Conservation (phyloP, 1,140 invertebrate genomes). For the Drosophila murphyi region DNA sequence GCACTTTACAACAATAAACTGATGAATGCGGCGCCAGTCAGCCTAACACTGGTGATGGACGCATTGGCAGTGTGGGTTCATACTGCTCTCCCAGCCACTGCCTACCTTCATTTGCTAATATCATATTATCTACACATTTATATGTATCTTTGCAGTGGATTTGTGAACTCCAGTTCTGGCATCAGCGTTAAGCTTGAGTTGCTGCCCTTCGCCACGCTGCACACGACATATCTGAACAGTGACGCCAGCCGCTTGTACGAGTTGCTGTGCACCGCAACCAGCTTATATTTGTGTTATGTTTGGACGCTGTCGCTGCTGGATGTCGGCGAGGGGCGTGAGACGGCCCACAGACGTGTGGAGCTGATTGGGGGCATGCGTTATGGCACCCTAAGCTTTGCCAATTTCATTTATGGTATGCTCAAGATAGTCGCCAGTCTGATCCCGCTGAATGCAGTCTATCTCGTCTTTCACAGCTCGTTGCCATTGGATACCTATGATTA, state of each 20-base stretch:
- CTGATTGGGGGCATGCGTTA: conserved; percentile 50
- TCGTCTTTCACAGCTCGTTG: conserved; percentile 7
- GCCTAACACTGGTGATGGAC: conserved; percentile 46
- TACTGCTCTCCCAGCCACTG: neutral
- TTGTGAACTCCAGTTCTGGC: conserved; percentile 11
- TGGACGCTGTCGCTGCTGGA: conserved; percentile 50
- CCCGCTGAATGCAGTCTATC: conserved; percentile 19
- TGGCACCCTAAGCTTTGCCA: conserved; percentile 15
- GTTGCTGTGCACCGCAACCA: neutral
- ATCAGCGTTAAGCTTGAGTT: conserved; percentile 42
- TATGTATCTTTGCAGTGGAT: conserved; percentile 32
- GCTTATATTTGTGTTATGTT: conserved; percentile 46
- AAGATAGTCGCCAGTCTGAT: conserved; percentile 6
- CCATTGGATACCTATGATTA: conserved; percentile 14
- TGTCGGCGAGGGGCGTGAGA: conserved; percentile 6
- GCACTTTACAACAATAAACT: conserved; percentile 41
- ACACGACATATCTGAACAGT: conserved; percentile 5
- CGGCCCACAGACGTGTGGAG: conserved; percentile 46
- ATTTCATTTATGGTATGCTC: conserved; percentile 39
- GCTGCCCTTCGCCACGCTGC: conserved; percentile 35
- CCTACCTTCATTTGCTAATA: neutral
- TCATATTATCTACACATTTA: neutral
- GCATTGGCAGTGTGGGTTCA: conserved; percentile 50
- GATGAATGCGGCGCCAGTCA: conserved; percentile 30
- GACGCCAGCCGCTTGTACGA: neutral